Conservation (phyloP, 2,888 invertebrate species). For the Hypomecis punctinalis region DNA sequence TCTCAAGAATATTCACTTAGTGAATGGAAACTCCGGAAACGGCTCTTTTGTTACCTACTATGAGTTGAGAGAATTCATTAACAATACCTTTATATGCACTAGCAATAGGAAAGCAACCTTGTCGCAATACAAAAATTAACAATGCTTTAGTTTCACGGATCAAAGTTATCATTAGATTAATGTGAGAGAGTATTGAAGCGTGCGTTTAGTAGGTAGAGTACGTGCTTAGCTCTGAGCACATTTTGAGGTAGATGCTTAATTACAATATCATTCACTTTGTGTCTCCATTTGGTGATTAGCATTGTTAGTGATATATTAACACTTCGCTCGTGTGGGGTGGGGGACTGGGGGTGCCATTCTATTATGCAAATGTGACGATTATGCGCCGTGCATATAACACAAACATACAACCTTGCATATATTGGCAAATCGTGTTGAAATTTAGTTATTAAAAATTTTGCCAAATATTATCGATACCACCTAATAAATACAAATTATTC, state of each 20-base stretch:
- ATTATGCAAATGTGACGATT: constrained; percentile 12
- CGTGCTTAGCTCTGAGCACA: constrained; percentile 34
- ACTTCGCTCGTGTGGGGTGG: constrained; percentile 7
- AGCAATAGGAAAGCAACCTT: constrained; percentile 23
- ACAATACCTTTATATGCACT: constrained; percentile 35
- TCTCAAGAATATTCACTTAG: constrained; percentile 64
- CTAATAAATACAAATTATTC: too few relatives aligned
- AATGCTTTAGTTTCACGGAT: constrained; percentile 29
- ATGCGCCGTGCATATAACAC: not conserved
- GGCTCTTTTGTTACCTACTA: constrained; percentile 68
- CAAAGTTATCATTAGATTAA: constrained; percentile 32
- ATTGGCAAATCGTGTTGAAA: too few relatives aligned
- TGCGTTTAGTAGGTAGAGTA: constrained; percentile 13
- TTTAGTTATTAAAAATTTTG: too few relatives aligned
- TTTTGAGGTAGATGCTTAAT: constrained; percentile 33
- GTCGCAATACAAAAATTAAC: constrained; percentile 11
- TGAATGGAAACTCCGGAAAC: constrained; percentile 58
- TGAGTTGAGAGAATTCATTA: constrained; percentile 61
- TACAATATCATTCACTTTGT: constrained; percentile 44
- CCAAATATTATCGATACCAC: too few relatives aligned
- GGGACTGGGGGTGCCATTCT: constrained; percentile 1
- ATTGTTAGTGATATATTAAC: constrained; percentile 43
- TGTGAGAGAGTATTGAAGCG: constrained; percentile 15
- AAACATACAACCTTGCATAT: too few relatives aligned
- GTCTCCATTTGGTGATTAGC: constrained; percentile 48